Evolutionary conservation across 2,113 vertebrate genomes (phyloP).

Genomic region (Rhinoderma darwinii): DNA sequence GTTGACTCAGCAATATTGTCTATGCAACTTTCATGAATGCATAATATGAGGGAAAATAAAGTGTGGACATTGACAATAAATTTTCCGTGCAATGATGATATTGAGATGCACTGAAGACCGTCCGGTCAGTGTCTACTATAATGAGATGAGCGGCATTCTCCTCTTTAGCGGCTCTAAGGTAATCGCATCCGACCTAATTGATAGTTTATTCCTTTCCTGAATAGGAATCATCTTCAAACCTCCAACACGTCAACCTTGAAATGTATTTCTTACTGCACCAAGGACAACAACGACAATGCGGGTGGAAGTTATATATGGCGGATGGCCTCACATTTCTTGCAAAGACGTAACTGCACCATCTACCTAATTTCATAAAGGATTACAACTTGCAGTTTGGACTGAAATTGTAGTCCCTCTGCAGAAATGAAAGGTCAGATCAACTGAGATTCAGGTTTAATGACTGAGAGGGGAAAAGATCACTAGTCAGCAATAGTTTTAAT

Average conservation of each 20-base stretch:
- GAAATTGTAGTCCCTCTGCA: conserved; percentile 60
- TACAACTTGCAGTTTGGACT: conserved; percentile 57
- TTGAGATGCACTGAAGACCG: background rate
- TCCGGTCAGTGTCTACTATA: background rate
- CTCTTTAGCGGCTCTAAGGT: background rate
- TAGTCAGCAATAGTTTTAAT: conserved; percentile 61
- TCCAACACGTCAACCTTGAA: conserved; percentile 10
- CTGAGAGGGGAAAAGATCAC: conserved; percentile 60
- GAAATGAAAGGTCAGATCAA: conserved; percentile 60
- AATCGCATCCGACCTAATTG: conserved; percentile 23
- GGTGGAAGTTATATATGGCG: conserved; percentile 31
- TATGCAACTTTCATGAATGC: background rate
- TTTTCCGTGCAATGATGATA: background rate
- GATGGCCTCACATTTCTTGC: conserved; percentile 38
- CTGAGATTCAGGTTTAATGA: conserved; percentile 60
- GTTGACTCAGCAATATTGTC: background rate
- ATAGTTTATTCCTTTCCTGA: conserved; percentile 15
- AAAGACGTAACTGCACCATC: conserved; percentile 50
- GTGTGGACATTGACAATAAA: background rate
- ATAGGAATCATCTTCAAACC: conserved; percentile 9
- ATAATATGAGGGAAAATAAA: background rate
- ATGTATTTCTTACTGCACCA: conserved; percentile 1
- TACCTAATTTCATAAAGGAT: conserved; percentile 60
- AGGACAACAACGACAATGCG: conserved; percentile 19
- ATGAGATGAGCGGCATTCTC: background rate